These are phyloP conservation scores for Falcaria lacertinaria DNA, from an alignment of 2,888 invertebrate species.

Conservation along the genomic window DNA sequence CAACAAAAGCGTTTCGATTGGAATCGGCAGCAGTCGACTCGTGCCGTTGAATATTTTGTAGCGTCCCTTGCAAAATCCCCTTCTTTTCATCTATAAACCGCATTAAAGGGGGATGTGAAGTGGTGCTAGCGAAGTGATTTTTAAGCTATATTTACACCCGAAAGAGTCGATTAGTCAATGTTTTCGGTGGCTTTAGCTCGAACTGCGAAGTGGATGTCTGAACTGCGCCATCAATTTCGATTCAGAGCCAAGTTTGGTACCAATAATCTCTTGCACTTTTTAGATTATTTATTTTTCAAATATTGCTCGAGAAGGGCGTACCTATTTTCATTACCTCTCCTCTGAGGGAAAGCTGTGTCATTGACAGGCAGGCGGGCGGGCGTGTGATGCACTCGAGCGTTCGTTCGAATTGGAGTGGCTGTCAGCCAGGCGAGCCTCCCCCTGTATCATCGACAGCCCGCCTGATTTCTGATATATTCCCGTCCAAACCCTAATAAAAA, in stretches of 20 bases:
- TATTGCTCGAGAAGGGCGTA: too few species aligned
- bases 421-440: slow-evolving; percentile 26
- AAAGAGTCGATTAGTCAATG: slow-evolving; percentile 42
- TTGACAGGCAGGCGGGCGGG: slow-evolving; percentile 10
- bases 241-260: too few species aligned
- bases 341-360: slow-evolving; percentile 14
- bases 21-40: background rate
- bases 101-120: slow-evolving; percentile 35
- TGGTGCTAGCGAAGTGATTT: slow-evolving; percentile 50
- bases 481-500: background rate
- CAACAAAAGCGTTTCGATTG: background rate
- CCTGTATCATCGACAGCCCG: background rate
- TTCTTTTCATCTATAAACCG: slow-evolving; percentile 37
- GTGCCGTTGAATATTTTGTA: slow-evolving; percentile 9
- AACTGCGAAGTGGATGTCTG: slow-evolving; percentile 9
- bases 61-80: slow-evolving; percentile 18
- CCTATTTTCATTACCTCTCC: too few species aligned
- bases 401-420: slow-evolving; percentile 39
- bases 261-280: too few species aligned
- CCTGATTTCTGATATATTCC: background rate
- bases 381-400: slow-evolving; percentile 30
- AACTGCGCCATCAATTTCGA: too few species aligned
- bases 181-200: slow-evolving; percentile 15
- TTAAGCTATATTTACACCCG: slow-evolving; percentile 56
- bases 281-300: too few species aligned